Percentiles rank a stretch among this genome's conserved stretches.
Conservation (phyloP, 2,113 vertebrate genomes). For the Nesospiza acunhae region DNA sequence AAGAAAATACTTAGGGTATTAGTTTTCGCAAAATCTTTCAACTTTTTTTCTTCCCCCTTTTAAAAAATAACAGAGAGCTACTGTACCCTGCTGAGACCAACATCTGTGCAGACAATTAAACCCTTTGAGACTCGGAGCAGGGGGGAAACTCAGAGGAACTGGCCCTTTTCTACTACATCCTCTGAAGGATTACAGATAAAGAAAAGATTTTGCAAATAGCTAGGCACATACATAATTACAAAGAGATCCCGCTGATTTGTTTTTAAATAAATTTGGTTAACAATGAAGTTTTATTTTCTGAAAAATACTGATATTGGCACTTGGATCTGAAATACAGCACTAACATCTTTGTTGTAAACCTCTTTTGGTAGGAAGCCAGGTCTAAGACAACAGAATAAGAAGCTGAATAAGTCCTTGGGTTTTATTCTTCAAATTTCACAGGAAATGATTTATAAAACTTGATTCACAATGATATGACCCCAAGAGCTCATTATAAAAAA, state of each 20-base stretch:
- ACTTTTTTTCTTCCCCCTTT: background rate
- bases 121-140: background rate
- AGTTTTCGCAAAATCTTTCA: background rate
- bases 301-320: slow-evolving; percentile 15
- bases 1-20: slow-evolving; percentile 8
- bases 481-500: background rate
- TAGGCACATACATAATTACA: slow-evolving; percentile 24
- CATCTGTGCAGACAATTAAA: slow-evolving; percentile 67
- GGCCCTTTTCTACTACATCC: slow-evolving; percentile 38
- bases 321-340: background rate
- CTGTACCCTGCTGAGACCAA: slow-evolving; percentile 49
- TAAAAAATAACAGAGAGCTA: slow-evolving; percentile 47
- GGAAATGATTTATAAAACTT: background rate
- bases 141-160: slow-evolving; percentile 39
- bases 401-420: background rate
- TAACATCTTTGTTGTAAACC: background rate
- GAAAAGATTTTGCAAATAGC: slow-evolving; percentile 44
- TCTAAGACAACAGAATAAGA: background rate
- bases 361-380: background rate
- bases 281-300: slow-evolving; percentile 34
- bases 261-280: slow-evolving; percentile 55
- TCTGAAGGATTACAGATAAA: slow-evolving; percentile 51
- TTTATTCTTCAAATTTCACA: background rate
- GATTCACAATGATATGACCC: background rate
- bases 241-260: background rate